phyloP scores from a whole-genome alignment of 1,140 invertebrate species.

The Oppia nitens region DNA sequence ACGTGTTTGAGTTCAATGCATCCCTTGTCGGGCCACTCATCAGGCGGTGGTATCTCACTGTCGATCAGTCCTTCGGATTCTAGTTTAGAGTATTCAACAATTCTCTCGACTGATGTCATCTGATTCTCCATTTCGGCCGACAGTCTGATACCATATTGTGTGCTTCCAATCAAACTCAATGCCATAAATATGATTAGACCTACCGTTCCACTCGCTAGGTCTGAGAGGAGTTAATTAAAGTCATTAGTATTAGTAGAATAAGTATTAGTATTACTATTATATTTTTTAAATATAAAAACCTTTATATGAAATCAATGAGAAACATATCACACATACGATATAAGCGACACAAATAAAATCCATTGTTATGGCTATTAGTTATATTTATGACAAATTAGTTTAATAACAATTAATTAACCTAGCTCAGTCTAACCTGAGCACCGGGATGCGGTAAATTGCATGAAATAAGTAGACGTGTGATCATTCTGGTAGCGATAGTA shows the following conservation, averaged over 20 bases:
- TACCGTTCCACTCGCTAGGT: constrained; percentile 37
- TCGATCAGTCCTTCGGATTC: constrained; percentile 38
- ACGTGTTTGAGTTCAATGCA: constrained; percentile 46
- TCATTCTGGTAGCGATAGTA: constrained; percentile 38
- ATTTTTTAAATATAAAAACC: not conserved
- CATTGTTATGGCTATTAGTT: constrained; percentile 31
- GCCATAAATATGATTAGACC: constrained; percentile 60
- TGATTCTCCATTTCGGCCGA: constrained; percentile 61
- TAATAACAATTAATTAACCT: no score
- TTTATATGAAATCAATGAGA: not conserved
- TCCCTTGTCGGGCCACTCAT: constrained; percentile 49
- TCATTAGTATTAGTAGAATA: not conserved
- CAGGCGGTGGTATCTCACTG: constrained; percentile 37
- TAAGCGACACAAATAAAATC: constrained; percentile 51
- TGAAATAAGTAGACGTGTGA: constrained; percentile 49
- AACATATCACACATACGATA: constrained; percentile 36
- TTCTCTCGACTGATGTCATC: constrained; percentile 52
- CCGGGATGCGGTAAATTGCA: constrained; percentile 53
- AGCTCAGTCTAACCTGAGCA: constrained; percentile 64
- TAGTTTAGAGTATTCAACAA: constrained; percentile 47
- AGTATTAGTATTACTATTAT: not conserved
- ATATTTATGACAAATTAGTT: constrained; percentile 20
- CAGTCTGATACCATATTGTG: constrained; percentile 51
- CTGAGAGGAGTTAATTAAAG: not conserved
- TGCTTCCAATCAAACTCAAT: constrained; percentile 32